These are phyloP conservation scores for Apamea monoglypha DNA, from an alignment of 2,888 invertebrate genomes.

Conservation along the genomic window DNA sequence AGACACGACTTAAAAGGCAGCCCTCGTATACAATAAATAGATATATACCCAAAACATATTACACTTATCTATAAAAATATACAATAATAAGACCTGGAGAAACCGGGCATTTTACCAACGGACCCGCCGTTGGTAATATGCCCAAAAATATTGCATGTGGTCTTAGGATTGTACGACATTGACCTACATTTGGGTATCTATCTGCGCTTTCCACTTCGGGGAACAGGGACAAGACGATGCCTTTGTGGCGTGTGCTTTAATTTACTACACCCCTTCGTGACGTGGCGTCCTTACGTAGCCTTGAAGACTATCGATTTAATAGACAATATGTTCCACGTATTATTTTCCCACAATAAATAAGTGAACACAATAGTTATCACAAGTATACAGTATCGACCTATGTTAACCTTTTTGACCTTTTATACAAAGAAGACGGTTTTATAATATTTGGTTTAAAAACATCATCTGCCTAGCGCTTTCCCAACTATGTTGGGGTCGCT, in stretches of 20 bases:
- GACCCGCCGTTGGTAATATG: background rate
- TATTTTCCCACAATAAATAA: conserved; percentile 4
- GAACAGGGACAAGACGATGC: background rate
- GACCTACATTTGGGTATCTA: background rate
- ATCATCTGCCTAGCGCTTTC: background rate
- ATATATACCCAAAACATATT: no score
- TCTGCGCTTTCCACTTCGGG: background rate
- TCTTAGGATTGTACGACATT: background rate
- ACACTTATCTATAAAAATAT: no score
- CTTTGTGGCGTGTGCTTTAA: conserved; percentile 1
- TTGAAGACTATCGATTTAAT: conserved; percentile 37
- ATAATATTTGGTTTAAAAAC: background rate
- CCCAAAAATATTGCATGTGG: background rate
- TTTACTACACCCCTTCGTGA: background rate
- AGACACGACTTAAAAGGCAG: no score
- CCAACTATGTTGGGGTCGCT: background rate
- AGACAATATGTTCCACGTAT: conserved; percentile 7
- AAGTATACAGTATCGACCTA: background rate
- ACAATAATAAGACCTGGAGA: background rate
- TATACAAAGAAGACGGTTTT: background rate
- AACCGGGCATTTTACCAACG: background rate
- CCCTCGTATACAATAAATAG: no score
- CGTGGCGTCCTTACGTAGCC: background rate
- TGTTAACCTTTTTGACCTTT: conserved; percentile 2
- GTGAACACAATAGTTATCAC: conserved; percentile 6